Evolutionary conservation across 2,797 vertebrate species (phyloP).

Genomic region (Poeciliopsis gracilis): DNA sequence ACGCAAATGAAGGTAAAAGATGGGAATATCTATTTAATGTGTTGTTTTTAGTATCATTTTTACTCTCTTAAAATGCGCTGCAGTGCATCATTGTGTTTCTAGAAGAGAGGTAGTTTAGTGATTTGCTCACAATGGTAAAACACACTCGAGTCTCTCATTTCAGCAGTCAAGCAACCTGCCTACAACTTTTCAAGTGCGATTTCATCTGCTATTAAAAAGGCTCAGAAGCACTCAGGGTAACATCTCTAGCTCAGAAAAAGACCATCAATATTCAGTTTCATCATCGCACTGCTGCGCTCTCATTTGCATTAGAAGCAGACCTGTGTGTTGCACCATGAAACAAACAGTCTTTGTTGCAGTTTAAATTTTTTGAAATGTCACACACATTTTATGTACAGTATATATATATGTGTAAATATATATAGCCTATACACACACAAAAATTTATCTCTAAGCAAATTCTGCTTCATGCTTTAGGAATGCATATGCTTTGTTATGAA

Average conservation of each 20-base stretch:
- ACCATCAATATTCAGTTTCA: conserved; percentile 67
- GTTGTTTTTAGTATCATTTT: conserved; percentile 9
- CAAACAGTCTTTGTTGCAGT: conserved; percentile 38
- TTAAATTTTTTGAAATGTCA: conserved; percentile 22
- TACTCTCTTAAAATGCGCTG: conserved; percentile 24
- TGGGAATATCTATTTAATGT: not conserved
- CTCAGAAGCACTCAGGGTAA: conserved; percentile 49
- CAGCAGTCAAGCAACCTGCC: conserved; percentile 62
- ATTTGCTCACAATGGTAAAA: conserved; percentile 64
- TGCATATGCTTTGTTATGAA: conserved; percentile 12
- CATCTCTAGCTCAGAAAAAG: conserved; percentile 47
- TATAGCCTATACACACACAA: not conserved
- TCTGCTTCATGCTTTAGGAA: conserved; percentile 14
- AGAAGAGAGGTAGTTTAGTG: conserved; percentile 53
- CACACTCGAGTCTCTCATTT: conserved; percentile 61
- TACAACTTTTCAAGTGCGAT: conserved; percentile 71
- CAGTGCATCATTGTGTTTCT: conserved; percentile 23
- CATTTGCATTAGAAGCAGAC: conserved; percentile 62
- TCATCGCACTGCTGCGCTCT: conserved; percentile 53
- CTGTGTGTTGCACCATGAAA: conserved; percentile 30
- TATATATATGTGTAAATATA: too few species aligned
- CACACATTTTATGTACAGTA: not conserved
- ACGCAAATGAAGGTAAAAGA: conserved; percentile 8
- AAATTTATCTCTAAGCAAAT: conserved; percentile 13
- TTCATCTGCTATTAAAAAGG: conserved; percentile 59